Conservation (phyloP, 2,113 vertebrate genomes). For the Bubalus kerabau region DNA sequence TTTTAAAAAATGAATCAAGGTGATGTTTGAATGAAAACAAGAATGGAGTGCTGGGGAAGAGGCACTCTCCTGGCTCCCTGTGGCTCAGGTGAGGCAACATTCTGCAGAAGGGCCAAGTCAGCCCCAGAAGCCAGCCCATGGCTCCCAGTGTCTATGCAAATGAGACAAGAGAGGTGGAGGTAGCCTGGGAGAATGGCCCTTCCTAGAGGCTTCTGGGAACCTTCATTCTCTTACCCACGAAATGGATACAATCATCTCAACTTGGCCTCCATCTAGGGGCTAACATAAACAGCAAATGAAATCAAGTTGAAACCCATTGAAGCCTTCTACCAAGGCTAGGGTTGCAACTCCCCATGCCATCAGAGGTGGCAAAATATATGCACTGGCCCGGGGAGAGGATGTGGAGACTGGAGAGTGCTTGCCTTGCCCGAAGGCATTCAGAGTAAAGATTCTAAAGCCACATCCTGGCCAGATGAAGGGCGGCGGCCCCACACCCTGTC, state of each 20-base stretch:
- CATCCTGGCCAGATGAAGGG: neutral
- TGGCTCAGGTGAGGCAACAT: no score
- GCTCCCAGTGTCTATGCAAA: conserved; percentile 14
- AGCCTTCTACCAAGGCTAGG: neutral
- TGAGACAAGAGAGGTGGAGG: neutral
- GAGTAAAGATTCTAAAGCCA: neutral
- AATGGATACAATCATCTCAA: neutral
- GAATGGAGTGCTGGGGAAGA: neutral
- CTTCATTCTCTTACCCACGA: neutral
- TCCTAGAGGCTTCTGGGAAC: neutral
- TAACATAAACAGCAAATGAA: neutral
- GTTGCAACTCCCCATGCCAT: neutral
- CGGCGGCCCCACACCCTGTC: neutral
- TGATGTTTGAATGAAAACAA: conserved; percentile 40
- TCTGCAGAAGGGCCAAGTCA: neutral
- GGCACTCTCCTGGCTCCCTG: neutral
- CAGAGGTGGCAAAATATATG: neutral
- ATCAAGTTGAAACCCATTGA: neutral
- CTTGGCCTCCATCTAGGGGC: neutral
- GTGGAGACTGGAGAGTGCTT: neutral
- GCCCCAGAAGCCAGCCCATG: neutral
- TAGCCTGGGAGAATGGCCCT: neutral
- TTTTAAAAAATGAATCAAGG: neutral
- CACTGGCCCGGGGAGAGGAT: neutral
- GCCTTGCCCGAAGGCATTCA: neutral